Base-by-base conservation (phyloP, 2,797 vertebrate genomes). In the Oreonectes daqikongensis region DNA sequence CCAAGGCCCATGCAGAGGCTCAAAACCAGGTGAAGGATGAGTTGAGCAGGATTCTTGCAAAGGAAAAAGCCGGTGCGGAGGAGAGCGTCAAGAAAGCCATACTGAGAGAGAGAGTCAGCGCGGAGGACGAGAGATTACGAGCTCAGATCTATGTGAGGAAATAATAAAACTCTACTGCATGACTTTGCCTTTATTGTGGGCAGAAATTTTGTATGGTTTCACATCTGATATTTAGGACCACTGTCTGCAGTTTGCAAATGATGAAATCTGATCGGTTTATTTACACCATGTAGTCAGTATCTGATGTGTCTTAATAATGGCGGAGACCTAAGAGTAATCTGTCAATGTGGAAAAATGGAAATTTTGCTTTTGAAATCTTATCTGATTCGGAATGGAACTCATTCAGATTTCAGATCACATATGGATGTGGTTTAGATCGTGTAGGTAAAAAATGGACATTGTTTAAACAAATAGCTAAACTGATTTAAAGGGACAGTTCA, bases 51-150 rank as follows among this genome's bases (percentile, higher is more conserved):
- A 90, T 96, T 17, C 90, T 97, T 79, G 91, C 95, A 0, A 73
- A 70, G 22, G 95, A 99, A 81, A 89, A 91, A 53, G 79, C 90
- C 0, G 53, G 83, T 17, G 88, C 91, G 0, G 91, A 92, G 0
- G 94, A 97, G 67, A 93, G 91, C 82, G 69, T 96, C 80, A 92
- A 95, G 65, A 91, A 95, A 61, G 92, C 94, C 15, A 79, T 96
- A 18, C 85, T 96, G 0, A 90, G 92, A 0, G 96, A 98, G 88
- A 88, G 94, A 79, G 89, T 95, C 24, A 83, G 87, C 0, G 88
- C 90, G 0, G 96, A 97, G 78, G 95, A 97, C 12, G 95, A 98
- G 66, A 91, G 83, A 0, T 86, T 88, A 2, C 95, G 94, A 65
- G 89, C 93, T 0, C 95, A 94, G 60, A 90, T 90, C 75, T 90